Base-by-base conservation (phyloP, 2,888 invertebrate species). In the Trissonchulus sp. region DNA sequence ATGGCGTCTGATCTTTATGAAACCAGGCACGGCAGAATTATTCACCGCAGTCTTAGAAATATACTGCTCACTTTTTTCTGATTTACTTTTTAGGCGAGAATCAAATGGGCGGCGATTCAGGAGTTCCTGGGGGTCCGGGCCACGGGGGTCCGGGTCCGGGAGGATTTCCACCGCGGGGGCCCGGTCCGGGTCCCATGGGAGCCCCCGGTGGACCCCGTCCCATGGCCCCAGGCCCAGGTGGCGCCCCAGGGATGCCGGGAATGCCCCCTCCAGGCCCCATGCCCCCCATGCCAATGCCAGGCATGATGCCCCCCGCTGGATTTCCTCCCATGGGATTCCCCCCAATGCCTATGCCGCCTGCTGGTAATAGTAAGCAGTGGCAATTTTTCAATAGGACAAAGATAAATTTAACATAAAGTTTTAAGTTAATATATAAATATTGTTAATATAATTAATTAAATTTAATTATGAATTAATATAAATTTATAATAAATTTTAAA, bases 201-300 rank as follows among this genome's bases (percentile, higher is more conserved):
- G 23, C 31, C 23, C 76, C 36, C 35, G 15, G n/a, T 63, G 28
- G 77, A 77, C 34, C 75, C 79, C 0, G 79, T 78, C 74, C 78
- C 48, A 48, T 48, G 48, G 48, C 15, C 23, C 48, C 48, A 18
- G 48, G 48, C 23, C 15, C 48, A 18, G 48, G 48, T 15, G 48
- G 48, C 23, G 48, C 15, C 23, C 23, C 23, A 18, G 48, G 48
- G 48, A 18, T 15, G 18, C 48, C 48, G 15, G 48, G 48, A n/a
- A n/a, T n/a, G n/a, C n/a, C n/a, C n/a, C n/a, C n/a, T n/a, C n/a
- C n/a, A n/a, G n/a, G n/a, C n/a, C n/a, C n/a, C n/a, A n/a, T n/a
- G n/a, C n/a, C n/a, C n/a, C n/a, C n/a, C n/a, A n/a, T n/a, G n/a
- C n/a, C n/a, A n/a, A n/a, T n/a, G 15, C 15, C 15, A 48, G 18